Percentiles rank a stretch among this genome's conserved stretches.
phyloP scores from a whole-genome alignment of 1,140 invertebrate genomes.

The Lasioglossum baleicum region DNA sequence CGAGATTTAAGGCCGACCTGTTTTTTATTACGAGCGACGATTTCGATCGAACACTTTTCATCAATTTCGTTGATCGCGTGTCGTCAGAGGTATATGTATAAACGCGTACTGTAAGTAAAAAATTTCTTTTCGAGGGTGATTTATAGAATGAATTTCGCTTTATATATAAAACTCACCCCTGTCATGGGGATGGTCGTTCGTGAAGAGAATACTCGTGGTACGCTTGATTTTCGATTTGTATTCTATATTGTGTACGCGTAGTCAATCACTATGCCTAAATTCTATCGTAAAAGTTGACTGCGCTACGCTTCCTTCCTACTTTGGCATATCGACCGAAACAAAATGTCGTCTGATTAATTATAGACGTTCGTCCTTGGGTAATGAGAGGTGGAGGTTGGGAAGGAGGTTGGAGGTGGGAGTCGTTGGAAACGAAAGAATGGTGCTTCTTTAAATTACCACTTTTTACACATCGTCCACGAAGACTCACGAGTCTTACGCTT shows the following conservation, averaged over 20 bases:
- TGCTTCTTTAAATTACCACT: constrained; percentile 14
- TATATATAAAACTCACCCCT: neutral
- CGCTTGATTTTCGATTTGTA: neutral
- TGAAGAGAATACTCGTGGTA: constrained; percentile 8
- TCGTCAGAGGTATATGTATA: neutral
- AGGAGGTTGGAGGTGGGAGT: no score
- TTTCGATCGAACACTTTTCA: neutral
- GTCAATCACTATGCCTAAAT: constrained; percentile 25
- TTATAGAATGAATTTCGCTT: neutral
- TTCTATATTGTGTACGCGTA: constrained; percentile 7
- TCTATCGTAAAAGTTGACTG: constrained; percentile 21
- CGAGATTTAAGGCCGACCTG: neutral
- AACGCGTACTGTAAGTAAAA: neutral
- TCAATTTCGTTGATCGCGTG: neutral
- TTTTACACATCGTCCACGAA: constrained; percentile 1
- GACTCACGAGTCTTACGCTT: neutral
- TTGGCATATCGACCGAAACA: constrained; percentile 49
- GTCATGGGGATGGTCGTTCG: neutral
- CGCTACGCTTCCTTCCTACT: constrained; percentile 48
- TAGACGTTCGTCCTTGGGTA: neutral
- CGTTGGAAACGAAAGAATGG: constrained; percentile 7
- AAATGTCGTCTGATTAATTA: constrained; percentile 28
- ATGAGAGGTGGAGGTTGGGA: no score
- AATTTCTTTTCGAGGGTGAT: neutral
- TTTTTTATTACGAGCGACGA: neutral